A percentile compares a stretch with the other conserved stretches of the same genome.
Conservation (phyloP, 2,113 vertebrate species). For the Dinomys branickii region DNA sequence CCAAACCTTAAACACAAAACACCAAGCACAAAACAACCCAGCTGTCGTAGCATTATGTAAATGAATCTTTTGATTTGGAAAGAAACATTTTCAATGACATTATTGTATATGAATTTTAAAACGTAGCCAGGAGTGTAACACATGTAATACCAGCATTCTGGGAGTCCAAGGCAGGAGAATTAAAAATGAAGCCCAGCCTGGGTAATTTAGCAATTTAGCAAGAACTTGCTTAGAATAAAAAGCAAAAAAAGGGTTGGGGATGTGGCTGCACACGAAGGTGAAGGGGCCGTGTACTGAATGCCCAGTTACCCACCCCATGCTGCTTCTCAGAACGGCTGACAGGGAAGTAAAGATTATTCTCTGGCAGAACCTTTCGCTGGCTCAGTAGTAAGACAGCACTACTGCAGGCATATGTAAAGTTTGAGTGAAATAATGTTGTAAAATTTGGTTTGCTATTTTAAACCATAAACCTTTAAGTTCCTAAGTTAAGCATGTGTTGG, state of each 20-base stretch:
- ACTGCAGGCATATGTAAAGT: not conserved
- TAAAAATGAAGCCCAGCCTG: not conserved
- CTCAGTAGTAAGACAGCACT: not conserved
- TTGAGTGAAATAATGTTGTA: conserved; percentile 38
- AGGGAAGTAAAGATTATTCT: not conserved
- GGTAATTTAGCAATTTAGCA: not conserved
- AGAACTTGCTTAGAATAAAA: not conserved
- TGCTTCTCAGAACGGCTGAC: conserved; percentile 12
- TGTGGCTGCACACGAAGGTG: not conserved
- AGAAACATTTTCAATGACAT: conserved; percentile 2
- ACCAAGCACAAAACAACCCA: not conserved
- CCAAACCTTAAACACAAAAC: not conserved
- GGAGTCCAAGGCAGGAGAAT: not conserved
- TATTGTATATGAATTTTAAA: conserved; percentile 31
- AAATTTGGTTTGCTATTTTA: conserved; percentile 53
- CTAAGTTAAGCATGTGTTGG: conserved; percentile 13
- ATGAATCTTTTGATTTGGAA: conserved; percentile 17
- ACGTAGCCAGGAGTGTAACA: not conserved
- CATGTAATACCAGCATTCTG: not conserved
- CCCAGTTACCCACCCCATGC: not conserved
- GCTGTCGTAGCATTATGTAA: not conserved
- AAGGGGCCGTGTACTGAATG: not conserved
- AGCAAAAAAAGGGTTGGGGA: not conserved
- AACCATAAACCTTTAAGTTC: conserved; percentile 26
- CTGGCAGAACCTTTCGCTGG: not conserved